Conservation (phyloP, 2,888 invertebrate genomes). For the Cosmorhoe ocellata region DNA sequence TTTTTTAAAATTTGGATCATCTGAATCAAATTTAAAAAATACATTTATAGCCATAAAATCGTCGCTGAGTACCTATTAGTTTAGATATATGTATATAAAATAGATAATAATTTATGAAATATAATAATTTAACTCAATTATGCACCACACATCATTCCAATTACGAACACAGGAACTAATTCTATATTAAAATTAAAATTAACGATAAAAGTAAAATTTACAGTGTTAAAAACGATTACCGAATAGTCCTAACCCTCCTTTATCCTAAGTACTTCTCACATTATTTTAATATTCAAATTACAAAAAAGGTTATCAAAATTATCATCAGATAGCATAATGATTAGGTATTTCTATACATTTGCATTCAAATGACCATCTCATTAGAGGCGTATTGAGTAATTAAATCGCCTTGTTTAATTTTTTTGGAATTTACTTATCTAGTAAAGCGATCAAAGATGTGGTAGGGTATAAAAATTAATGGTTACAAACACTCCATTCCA, state of each 20-base stretch:
- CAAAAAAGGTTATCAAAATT: conserved; percentile 31
- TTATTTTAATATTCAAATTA: conserved; percentile 25
- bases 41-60: too few relatives aligned
- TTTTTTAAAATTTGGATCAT: too few relatives aligned
- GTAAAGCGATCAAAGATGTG: conserved; percentile 57
- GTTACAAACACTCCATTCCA: conserved; percentile 67
- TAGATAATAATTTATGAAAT: neutral
- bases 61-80: too few relatives aligned
- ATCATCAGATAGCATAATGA: conserved; percentile 29
- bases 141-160: neutral
- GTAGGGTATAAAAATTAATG: conserved; percentile 68
- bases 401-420: conserved; percentile 37
- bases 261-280: conserved; percentile 23
- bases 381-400: conserved; percentile 40
- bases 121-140: neutral
- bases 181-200: conserved; percentile 19
- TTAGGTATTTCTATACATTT: conserved; percentile 32
- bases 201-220: conserved; percentile 21
- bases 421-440: conserved; percentile 41
- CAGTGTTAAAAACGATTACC: conserved; percentile 23
- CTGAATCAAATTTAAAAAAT: too few relatives aligned
- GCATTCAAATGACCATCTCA: conserved; percentile 36
- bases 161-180: conserved; percentile 4
- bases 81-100: neutral
- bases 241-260: conserved; percentile 13